phyloP scores from a whole-genome alignment of 2,113 vertebrate species.

The Pipa parva region DNA sequence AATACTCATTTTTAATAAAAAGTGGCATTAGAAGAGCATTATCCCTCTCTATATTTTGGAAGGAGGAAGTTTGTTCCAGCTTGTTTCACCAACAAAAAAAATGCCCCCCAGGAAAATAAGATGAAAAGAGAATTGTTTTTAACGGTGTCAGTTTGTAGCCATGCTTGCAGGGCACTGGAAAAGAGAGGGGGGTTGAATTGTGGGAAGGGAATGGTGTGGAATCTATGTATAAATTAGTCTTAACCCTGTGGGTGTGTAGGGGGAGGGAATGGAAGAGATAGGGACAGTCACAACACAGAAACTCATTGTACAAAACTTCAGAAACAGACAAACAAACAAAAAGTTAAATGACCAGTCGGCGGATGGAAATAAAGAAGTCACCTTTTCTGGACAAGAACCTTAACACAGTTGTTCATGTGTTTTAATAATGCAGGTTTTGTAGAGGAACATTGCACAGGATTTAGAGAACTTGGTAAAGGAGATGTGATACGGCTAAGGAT shows the following conservation, averaged over 20 bases:
- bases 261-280: conserved; percentile 13
- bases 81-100: conserved; percentile 4
- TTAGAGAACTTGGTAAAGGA: background rate
- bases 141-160: conserved; percentile 17
- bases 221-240: conserved; percentile 23
- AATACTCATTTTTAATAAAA: too few relatives aligned
- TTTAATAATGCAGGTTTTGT: background rate
- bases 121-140: conserved; percentile 1
- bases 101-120: background rate
- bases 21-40: too few relatives aligned
- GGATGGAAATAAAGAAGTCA: conserved; percentile 7
- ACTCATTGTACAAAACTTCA: conserved; percentile 14
- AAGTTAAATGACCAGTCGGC: conserved; percentile 4
- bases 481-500: background rate
- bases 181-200: background rate
- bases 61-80: background rate
- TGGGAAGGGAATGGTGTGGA: conserved; percentile 1
- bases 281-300: conserved; percentile 24
- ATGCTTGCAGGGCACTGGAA: background rate
- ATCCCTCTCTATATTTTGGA: too few relatives aligned
- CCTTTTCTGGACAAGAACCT: background rate
- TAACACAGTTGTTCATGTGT: background rate
- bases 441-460: background rate
- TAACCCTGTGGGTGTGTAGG: conserved; percentile 22
- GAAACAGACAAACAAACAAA: conserved; percentile 15